Evolutionary conservation across 2,797 vertebrate species (phyloP), one percentile per base, ranked within the genome.

Genomic region (Kryptolebias ocellatus): DNA sequence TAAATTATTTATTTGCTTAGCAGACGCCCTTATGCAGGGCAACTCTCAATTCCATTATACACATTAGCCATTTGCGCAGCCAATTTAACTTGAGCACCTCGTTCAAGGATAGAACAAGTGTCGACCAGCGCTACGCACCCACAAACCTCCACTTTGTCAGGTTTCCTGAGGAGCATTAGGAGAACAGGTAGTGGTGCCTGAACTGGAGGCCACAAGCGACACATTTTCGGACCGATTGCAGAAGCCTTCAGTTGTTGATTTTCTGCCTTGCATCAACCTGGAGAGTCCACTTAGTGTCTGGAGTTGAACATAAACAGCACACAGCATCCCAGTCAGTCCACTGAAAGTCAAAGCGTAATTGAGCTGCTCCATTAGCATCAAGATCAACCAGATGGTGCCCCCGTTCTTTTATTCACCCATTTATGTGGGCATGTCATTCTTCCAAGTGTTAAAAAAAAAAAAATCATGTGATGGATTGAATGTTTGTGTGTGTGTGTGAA

Each of bases 1-100:
- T 93, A 89, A 91, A 94, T 94, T 92, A 94, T 93, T 94, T 93
- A 93, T 94, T 93, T 93, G 90, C 88, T 90, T 87, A 91, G 90
- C 91, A 92, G 89, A 92, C 84, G 88, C 87, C 87, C 89, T 89
- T 83, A 91, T 69, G 86, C 78, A 39, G 85, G 87, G 83, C 86
- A 86, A 83, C 89, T 85, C 87, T 76, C 90, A 89, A 91, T 92
- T 90, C 88, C 90, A 93, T 94, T 92, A 93, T 80, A 83, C 87
- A 87, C 92, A 92, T 91, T 93, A 92, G 89, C 88, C 85, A 76
- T 89, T 92, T 87, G 87, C 52, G 79, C 85, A 84, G 81, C 89
- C 90, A 92, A 90, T 93, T 92, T 91, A 88, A 85, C 79, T 64
- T 9, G 74, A 87, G 89, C 83, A 76, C 86, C 84, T 90, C 80